Evolutionary conservation across 2,888 invertebrate genomes (phyloP).

Genomic region (Ormia ochracea): DNA sequence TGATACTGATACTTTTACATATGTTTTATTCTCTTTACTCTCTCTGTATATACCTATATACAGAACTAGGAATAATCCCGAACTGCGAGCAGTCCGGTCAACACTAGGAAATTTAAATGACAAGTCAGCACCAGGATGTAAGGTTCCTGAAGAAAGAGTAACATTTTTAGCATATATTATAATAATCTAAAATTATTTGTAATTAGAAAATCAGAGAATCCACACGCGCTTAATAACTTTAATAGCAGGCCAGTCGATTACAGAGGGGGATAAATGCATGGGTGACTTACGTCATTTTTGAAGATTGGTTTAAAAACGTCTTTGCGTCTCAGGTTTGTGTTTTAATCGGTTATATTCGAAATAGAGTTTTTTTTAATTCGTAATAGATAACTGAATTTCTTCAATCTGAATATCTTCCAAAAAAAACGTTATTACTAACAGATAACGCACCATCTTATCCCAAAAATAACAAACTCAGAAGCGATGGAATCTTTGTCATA

Average conservation of each 20-base stretch:
- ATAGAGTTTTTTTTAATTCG: not conserved
- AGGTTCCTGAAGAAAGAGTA: constrained; percentile 55
- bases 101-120: too few relatives aligned
- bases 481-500: too few relatives aligned
- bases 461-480: not conserved
- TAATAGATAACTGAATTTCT: not conserved
- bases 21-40: too few relatives aligned
- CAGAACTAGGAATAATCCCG: too few relatives aligned
- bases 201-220: constrained; percentile 62
- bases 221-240: constrained; percentile 54
- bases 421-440: not conserved
- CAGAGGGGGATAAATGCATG: constrained; percentile 43
- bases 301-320: not conserved
- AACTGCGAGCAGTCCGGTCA: too few relatives aligned
- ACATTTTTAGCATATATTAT: constrained; percentile 62
- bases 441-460: not conserved
- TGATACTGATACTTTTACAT: too few relatives aligned
- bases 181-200: constrained; percentile 63
- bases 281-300: constrained; percentile 43
- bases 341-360: not conserved
- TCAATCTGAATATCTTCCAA: not conserved
- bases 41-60: too few relatives aligned
- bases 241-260: constrained; percentile 1
- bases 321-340: constrained; percentile 4
- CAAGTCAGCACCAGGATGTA: constrained; percentile 25